Percentiles rank a stretch among this genome's conserved stretches.
phyloP scores from a whole-genome alignment of 2,113 vertebrate species.

The Centropristis striata region DNA sequence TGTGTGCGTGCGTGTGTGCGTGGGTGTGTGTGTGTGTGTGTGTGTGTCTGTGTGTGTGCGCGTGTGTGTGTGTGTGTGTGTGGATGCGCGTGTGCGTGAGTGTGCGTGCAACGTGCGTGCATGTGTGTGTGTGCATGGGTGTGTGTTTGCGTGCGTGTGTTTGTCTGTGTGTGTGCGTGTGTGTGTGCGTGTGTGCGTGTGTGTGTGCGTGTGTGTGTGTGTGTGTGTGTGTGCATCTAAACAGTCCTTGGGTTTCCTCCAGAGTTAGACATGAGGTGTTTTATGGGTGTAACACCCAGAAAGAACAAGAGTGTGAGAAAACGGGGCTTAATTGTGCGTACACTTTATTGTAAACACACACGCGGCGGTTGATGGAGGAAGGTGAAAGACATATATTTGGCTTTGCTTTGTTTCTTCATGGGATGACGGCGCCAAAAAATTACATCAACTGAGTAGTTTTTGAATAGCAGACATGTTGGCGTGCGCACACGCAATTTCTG shows the following conservation, averaged over 20 bases:
- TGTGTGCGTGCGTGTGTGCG: constrained; percentile 8
- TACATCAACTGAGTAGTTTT: not conserved
- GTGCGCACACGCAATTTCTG: not conserved
- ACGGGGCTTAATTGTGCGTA: not conserved
- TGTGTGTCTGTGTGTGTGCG: too few relatives aligned
- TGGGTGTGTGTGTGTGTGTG: not conserved
- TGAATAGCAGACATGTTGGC: not conserved
- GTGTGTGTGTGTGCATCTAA: constrained; percentile 27
- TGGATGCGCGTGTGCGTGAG: not conserved
- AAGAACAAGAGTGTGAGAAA: not conserved
- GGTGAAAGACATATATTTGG: not conserved
- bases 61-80: constrained; percentile 7
- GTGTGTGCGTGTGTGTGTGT: constrained; percentile 2
- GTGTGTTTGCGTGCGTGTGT: constrained; percentile 6
- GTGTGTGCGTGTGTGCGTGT: not conserved
- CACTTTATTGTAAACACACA: not conserved
- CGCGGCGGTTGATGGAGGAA: not conserved
- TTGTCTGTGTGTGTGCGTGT: not conserved
- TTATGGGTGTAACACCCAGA: constrained; percentile 1
- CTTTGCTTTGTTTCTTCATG: not conserved
- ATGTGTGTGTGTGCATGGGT: constrained; percentile 7
- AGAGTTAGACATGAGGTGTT: constrained; percentile 21
- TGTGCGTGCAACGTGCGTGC: too few relatives aligned
- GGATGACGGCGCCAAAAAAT: constrained; percentile 14
- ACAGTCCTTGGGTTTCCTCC: constrained; percentile 24